Conservation (phyloP, 2,797 vertebrate genomes). For the Cyclura pinguis region DNA sequence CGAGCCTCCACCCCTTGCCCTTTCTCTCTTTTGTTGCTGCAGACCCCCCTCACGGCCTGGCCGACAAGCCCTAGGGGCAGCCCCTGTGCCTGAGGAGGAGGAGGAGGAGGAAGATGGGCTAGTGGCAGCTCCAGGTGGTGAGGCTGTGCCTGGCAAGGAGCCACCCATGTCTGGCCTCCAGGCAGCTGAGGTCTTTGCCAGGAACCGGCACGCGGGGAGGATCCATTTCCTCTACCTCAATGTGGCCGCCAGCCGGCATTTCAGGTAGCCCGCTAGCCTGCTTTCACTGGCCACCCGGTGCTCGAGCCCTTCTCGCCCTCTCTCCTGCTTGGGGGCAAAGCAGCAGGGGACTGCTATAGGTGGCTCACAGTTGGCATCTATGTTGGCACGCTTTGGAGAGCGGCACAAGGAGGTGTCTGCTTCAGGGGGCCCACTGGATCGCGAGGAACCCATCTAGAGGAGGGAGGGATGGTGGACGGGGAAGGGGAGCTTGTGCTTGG, state of each 20-base stretch:
- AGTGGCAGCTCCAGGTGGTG: slow-evolving; percentile 5
- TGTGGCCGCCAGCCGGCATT: slow-evolving; percentile 71
- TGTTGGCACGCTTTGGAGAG: too few species aligned
- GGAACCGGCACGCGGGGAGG: slow-evolving; percentile 67
- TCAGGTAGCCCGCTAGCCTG: slow-evolving; percentile 76
- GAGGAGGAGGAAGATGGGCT: background rate
- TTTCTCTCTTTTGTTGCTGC: background rate
- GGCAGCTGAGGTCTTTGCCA: slow-evolving; percentile 73
- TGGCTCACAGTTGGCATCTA: too few species aligned
- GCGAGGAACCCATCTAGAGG: background rate
- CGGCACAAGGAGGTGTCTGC: background rate
- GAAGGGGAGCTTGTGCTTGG: background rate
- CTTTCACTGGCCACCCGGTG: too few species aligned
- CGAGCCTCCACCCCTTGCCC: too few species aligned
- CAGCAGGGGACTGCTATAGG: too few species aligned
- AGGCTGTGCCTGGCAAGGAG: background rate
- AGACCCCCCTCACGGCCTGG: background rate
- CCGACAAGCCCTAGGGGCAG: fast-evolving
- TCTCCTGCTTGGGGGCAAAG: background rate
- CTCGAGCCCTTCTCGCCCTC: background rate
- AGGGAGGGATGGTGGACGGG: background rate
- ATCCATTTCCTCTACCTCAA: slow-evolving; percentile 83
- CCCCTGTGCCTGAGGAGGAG: background rate
- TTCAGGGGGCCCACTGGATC: background rate
- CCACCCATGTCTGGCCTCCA: slow-evolving; percentile 70